These are phyloP conservation scores for Papilio elwesi DNA, from an alignment of 2,888 invertebrate species.

Conservation along the genomic window DNA sequence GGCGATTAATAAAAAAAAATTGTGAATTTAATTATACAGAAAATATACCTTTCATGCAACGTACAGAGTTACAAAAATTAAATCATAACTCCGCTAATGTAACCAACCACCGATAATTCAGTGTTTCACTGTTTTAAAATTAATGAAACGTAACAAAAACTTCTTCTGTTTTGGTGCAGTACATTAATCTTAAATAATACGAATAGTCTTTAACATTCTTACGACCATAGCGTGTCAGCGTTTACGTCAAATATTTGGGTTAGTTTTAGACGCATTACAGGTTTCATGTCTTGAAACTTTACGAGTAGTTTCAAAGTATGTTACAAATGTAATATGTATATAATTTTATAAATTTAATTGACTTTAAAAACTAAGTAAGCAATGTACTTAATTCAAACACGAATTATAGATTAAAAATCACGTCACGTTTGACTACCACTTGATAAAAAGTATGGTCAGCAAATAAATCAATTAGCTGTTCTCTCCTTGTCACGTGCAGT, in stretches of 20 bases:
- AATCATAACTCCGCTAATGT: neutral
- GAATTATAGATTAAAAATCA: too few relatives aligned
- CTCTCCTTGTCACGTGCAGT: too few relatives aligned
- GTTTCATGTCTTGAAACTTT: constrained; percentile 1
- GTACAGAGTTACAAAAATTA: too few relatives aligned
- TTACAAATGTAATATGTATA: neutral
- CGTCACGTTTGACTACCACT: too few relatives aligned
- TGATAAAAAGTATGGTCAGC: too few relatives aligned
- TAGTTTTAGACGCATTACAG: constrained; percentile 7
- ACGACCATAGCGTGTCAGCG: constrained; percentile 25
- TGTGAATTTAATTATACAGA: too few relatives aligned
- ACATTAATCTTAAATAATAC: constrained; percentile 28
- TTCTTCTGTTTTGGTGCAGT: neutral
- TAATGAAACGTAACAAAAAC: neutral
- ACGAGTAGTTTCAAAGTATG: constrained; percentile 7
- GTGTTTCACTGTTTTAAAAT: neutral
- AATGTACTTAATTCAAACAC: too few relatives aligned
- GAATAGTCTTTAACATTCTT: constrained; percentile 24
- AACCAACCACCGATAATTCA: neutral
- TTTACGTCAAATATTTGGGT: neutral
- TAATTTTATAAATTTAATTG: too few relatives aligned
- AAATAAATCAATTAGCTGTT: too few relatives aligned
- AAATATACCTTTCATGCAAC: too few relatives aligned
- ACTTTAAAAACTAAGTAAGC: too few relatives aligned
- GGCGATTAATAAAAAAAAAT: too few relatives aligned